phyloP scores from a whole-genome alignment of 2,113 vertebrate genomes.

The Cochlearius cochlearius region DNA sequence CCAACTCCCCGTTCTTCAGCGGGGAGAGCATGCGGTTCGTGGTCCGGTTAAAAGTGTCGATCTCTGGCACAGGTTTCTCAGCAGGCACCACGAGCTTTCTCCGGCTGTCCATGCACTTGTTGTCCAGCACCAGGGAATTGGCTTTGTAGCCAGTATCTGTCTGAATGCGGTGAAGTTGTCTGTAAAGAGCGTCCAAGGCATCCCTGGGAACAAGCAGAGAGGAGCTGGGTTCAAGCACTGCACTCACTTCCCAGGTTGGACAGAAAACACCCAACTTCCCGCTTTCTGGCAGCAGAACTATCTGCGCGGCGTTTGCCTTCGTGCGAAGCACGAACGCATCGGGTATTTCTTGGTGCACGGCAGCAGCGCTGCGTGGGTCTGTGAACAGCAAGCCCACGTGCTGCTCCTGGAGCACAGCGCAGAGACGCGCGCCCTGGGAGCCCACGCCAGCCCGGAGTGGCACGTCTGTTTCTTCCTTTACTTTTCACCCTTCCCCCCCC shows the following conservation, averaged over 20 bases:
- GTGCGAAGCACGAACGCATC: neutral
- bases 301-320: neutral
- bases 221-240: neutral
- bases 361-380: neutral
- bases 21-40: conserved; percentile 48
- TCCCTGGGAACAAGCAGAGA: conserved; percentile 66
- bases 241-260: neutral
- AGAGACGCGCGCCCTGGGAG: neutral
- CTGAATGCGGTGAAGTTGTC: conserved; percentile 81
- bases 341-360: neutral
- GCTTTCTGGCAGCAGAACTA: neutral
- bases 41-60: conserved; percentile 71
- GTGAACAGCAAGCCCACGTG: neutral
- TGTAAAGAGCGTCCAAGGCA: conserved; percentile 80
- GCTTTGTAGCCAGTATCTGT: conserved; percentile 81
- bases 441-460: neutral
- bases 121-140: conserved; percentile 74
- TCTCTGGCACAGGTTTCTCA: conserved; percentile 62
- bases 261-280: neutral
- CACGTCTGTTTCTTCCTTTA: neutral
- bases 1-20: conserved; percentile 42
- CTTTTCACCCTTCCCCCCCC: neutral
- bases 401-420: neutral
- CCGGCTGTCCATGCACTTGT: conserved; percentile 74
- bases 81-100: conserved; percentile 70